Percentiles rank a stretch among this genome's conserved stretches.
Evolutionary conservation across 2,113 vertebrate species (phyloP).

Genomic region (Urocitellus parryii): DNA sequence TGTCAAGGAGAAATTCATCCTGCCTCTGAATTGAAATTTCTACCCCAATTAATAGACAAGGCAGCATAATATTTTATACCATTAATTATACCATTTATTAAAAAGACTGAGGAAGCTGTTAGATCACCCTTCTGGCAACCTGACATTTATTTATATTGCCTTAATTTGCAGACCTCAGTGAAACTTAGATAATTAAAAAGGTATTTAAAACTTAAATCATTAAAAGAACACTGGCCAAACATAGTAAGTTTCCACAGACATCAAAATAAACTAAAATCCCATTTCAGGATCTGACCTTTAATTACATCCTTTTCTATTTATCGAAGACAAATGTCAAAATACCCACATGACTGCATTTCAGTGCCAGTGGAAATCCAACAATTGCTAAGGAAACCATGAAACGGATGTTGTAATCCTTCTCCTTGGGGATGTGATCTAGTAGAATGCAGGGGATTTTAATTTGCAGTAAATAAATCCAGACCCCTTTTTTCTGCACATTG

Average conservation of each 20-base stretch:
- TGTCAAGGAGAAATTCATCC: not conserved
- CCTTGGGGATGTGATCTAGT: not conserved
- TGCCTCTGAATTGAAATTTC: not conserved
- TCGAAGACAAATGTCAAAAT: constrained; percentile 73
- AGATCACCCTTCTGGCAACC: constrained; percentile 4
- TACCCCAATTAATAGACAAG: constrained; percentile 36
- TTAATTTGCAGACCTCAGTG: constrained; percentile 53
- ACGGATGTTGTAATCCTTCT: constrained; percentile 2
- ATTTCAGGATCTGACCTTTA: constrained; percentile 66
- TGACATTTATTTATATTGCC: constrained; percentile 64
- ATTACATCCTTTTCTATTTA: constrained; percentile 70
- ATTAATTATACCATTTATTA: constrained; percentile 53
- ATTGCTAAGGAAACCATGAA: constrained; percentile 50
- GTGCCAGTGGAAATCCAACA: not conserved
- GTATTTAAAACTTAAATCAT: constrained; percentile 68
- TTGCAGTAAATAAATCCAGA: constrained; percentile 42
- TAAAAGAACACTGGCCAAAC: constrained; percentile 59
- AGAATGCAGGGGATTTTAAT: constrained; percentile 11
- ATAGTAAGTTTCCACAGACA: constrained; percentile 50
- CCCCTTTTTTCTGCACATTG: not conserved
- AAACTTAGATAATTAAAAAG: constrained; percentile 63
- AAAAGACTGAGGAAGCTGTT: constrained; percentile 31
- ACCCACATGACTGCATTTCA: not conserved
- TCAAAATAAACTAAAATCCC: constrained; percentile 70
- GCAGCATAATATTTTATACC: constrained; percentile 16